A percentile compares a stretch with the other conserved stretches of the same genome.
phyloP scores from a whole-genome alignment of 2,888 invertebrate species.

The Corbicula japonica region DNA sequence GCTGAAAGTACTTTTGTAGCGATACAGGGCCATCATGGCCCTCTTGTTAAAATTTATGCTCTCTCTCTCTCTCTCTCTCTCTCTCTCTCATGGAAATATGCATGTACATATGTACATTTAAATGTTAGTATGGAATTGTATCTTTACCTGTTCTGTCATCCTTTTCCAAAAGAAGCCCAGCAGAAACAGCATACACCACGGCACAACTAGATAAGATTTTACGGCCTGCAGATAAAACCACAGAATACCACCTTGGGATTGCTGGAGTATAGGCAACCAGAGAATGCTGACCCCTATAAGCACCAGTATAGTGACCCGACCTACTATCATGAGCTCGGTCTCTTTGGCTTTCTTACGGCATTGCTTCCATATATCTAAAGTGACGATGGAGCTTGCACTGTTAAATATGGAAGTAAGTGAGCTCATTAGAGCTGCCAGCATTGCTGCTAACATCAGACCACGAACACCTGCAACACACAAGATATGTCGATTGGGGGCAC shows the following conservation, averaged over 20 bases:
- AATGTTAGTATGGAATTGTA: too few relatives aligned
- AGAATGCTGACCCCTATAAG: slow-evolving; percentile 83
- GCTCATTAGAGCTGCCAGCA: slow-evolving; percentile 88
- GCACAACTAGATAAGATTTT: slow-evolving; percentile 88
- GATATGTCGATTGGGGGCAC: too few relatives aligned
- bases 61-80: too few relatives aligned
- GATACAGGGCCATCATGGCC: too few relatives aligned
- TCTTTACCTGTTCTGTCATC: slow-evolving; percentile 87
- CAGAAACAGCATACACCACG: slow-evolving; percentile 88
- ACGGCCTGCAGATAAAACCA: slow-evolving; percentile 88
- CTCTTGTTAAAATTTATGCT: too few relatives aligned
- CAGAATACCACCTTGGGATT: slow-evolving; percentile 87
- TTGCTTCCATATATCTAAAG: slow-evolving; percentile 88
- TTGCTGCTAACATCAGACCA: slow-evolving; percentile 87
- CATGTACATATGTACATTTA: too few relatives aligned
- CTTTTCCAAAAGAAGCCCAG: slow-evolving; percentile 87
- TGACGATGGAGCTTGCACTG: slow-evolving; percentile 88
- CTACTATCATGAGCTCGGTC: slow-evolving; percentile 85
- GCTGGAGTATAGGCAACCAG: slow-evolving; percentile 88
- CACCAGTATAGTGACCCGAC: slow-evolving; percentile 84
- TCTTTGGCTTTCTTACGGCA: slow-evolving; percentile 81
- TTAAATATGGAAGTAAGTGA: slow-evolving; percentile 89
- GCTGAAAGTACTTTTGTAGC: too few relatives aligned
- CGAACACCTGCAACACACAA: slow-evolving; percentile 81
- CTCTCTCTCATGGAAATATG: too few relatives aligned